phyloP scores from a whole-genome alignment of 2,797 vertebrate genomes.

The Thunnus albacares region DNA sequence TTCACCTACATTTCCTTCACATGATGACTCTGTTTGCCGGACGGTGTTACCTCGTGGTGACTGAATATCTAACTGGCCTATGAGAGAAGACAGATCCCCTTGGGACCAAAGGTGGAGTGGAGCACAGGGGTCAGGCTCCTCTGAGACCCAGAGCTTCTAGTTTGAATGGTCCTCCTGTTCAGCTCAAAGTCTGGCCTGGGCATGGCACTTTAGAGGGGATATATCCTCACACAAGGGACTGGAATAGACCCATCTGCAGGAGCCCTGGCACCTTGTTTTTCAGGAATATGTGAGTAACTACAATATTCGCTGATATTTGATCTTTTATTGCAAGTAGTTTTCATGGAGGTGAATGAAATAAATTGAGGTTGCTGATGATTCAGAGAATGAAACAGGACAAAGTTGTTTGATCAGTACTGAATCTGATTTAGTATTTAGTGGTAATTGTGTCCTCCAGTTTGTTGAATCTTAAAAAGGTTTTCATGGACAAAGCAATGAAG shows the following conservation, averaged over 20 bases:
- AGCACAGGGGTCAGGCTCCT: slow-evolving; percentile 76
- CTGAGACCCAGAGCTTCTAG: slow-evolving; percentile 54
- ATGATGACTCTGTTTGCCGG: slow-evolving; percentile 36
- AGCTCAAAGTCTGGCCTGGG: slow-evolving; percentile 68
- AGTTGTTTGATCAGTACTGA: slow-evolving; percentile 1
- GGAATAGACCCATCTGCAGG: slow-evolving; percentile 64
- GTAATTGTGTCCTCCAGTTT: background rate
- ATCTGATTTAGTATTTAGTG: background rate
- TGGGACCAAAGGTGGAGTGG: slow-evolving; percentile 83
- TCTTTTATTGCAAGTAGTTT: background rate
- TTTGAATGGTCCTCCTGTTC: slow-evolving; percentile 81
- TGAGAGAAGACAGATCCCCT: slow-evolving; percentile 77
- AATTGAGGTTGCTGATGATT: background rate
- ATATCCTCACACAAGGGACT: slow-evolving; percentile 71
- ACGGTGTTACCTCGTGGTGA: slow-evolving; percentile 18
- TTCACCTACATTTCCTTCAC: slow-evolving; percentile 43
- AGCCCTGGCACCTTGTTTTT: slow-evolving; percentile 50
- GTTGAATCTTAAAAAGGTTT: background rate
- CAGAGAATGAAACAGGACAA: no score
- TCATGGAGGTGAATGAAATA: background rate
- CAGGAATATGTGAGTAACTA: slow-evolving; percentile 85
- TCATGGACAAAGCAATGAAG: background rate
- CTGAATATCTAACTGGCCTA: slow-evolving; percentile 56
- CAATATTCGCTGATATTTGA: background rate
- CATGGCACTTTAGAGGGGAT: slow-evolving; percentile 83